Percentiles rank a stretch among this genome's conserved stretches.
These are phyloP conservation scores for Cephonodes hylas DNA, from an alignment of 2,888 invertebrate genomes.

Conservation along the genomic window DNA sequence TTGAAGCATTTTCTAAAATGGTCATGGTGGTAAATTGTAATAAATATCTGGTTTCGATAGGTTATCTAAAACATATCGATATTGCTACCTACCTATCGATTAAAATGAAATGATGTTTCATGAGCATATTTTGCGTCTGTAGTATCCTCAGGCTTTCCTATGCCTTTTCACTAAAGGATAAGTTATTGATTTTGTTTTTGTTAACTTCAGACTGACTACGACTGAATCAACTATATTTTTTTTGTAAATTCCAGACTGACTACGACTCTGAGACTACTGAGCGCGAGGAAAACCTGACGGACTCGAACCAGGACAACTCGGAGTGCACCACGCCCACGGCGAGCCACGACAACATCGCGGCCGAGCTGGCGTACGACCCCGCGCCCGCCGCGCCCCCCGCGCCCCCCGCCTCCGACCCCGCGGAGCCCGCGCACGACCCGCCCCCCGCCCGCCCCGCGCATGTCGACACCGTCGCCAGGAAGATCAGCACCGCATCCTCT, in stretches of 20 bases:
- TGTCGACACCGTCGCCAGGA: constrained; percentile 49
- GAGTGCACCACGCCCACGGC: constrained; percentile 79
- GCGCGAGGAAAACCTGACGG: constrained; percentile 76
- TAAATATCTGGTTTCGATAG: no score
- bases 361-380: constrained; percentile 60
- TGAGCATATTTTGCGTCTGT: no score
- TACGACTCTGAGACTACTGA: constrained; percentile 78
- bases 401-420: constrained; percentile 1
- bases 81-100: no score
- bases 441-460: constrained; percentile 29
- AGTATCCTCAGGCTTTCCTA: no score
- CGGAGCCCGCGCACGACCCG: constrained; percentile 12
- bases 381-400: constrained; percentile 24
- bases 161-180: no score
- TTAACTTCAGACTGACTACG: no score
- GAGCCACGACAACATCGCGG: constrained; percentile 72
- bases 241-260: constrained; percentile 67
- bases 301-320: constrained; percentile 78
- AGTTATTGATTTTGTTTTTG: neutral
- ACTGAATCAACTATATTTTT: no score
- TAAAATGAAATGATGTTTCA: no score
- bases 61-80: no score
- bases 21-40: no score
- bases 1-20: no score
- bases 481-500: constrained; percentile 73